Percentiles rank a stretch among this genome's conserved stretches.
These are phyloP conservation scores for Prosopocoilus inquinatus DNA, from an alignment of 2,888 invertebrate genomes.

Conservation along the genomic window DNA sequence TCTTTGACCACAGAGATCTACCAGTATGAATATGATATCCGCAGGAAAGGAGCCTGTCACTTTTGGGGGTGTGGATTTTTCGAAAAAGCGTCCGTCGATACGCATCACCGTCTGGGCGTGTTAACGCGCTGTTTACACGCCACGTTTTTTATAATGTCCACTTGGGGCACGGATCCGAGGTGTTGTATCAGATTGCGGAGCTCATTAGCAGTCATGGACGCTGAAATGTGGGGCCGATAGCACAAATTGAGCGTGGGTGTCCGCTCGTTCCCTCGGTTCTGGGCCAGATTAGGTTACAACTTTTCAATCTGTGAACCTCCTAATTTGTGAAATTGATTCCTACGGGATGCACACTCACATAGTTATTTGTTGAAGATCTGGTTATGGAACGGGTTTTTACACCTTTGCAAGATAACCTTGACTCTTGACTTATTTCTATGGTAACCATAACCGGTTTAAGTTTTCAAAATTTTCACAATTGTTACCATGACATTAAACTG, in stretches of 20 bases:
- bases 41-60: too few relatives aligned
- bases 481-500: too few relatives aligned
- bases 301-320: constrained; percentile 3
- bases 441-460: too few relatives aligned
- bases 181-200: constrained; percentile 21
- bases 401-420: too few relatives aligned
- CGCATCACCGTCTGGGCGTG: constrained; percentile 15
- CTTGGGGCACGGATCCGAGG: constrained; percentile 7
- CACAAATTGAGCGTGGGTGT: constrained; percentile 13
- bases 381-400: too few relatives aligned
- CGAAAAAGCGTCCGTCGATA: constrained; percentile 1
- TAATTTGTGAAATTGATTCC: not conserved
- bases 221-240: constrained; percentile 20
- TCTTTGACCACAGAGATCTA: too few relatives aligned
- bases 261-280: not conserved
- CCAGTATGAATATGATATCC: too few relatives aligned
- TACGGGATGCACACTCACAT: too few relatives aligned
- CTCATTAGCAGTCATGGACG: constrained; percentile 20
- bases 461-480: too few relatives aligned
- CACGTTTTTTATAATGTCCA: constrained; percentile 17
- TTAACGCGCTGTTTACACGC: constrained; percentile 23
- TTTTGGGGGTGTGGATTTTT: too few relatives aligned
- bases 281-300: constrained; percentile 10
- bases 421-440: too few relatives aligned
- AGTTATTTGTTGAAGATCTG: too few relatives aligned